Evolutionary conservation across 2,797 vertebrate genomes (phyloP), one percentile per base, ranked within the genome.

Genomic region (Lepus oiostolus): DNA sequence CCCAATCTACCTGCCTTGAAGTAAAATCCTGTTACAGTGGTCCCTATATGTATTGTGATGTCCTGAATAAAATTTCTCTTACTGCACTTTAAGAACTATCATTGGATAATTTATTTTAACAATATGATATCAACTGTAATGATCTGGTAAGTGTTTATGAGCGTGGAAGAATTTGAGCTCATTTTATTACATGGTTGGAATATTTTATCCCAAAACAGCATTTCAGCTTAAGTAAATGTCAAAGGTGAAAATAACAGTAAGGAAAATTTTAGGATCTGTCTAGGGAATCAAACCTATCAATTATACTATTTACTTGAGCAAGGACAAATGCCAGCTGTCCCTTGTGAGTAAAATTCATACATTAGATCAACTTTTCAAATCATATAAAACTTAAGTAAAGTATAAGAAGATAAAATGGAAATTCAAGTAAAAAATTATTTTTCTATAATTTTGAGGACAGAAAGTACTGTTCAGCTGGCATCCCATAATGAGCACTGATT

Each of bases 341-440:
- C 12, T 77, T 70, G 5, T 21, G 13, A 35, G 26, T 58, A 50
- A 30, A 82, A 63, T 76, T 47, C 0, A 38, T 72, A 82, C 7
- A 90, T 83, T n/a, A 22, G 52, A 32, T 74, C 76, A 65, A 71
- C 5, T 72, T 93, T 88, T n/a, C 17, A 77, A 60, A 79, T 60
- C 60, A 26, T 30, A 30, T 79, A 50, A 77, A 11, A 67, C 30
- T 72, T 63, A 72, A 90, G 42, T 35, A 50, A 4, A 80, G 7
- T 0, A 17, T 77, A 30, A 16, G 1, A 54, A 47, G 4, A 4
- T 54, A 70, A 65, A 72, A 5, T 80, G 38, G 22, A 47, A 22
- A 60, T 13, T 60, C 22, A 42, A 17, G 26, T 47, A 28, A 42
- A 4, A 30, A 65, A n/a, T 71, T 58, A 54, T 22, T 90, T 85